Conservation (phyloP, 2,888 invertebrate species). For the Teinopalpus imperialis region DNA sequence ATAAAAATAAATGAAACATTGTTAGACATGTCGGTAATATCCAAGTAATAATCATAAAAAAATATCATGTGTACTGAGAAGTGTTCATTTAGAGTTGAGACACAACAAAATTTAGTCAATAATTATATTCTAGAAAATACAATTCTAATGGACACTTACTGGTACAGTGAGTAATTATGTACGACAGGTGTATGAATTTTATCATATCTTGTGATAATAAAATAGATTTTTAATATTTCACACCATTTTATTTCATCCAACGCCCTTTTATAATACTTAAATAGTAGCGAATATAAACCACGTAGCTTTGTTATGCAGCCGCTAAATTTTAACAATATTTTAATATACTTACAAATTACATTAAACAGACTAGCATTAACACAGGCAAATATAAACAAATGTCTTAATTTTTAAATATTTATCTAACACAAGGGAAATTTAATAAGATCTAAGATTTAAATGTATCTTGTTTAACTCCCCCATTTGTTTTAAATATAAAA, state of each 20-base stretch:
- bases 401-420: not conserved
- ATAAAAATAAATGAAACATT: too few species aligned
- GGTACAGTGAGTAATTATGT: conserved; percentile 13
- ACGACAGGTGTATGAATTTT: conserved; percentile 27
- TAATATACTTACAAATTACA: conserved; percentile 9
- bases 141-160: conserved; percentile 11
- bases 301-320: too few species aligned
- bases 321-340: conserved; percentile 10
- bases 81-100: conserved; percentile 9
- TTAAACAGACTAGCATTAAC: conserved; percentile 12
- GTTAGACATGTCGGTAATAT: too few species aligned
- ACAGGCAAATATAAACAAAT: conserved; percentile 7
- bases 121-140: conserved; percentile 9
- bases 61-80: conserved; percentile 1
- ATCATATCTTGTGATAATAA: conserved; percentile 42
- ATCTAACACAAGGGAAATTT: not conserved
- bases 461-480: not conserved
- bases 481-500: conserved; percentile 10
- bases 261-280: conserved; percentile 1
- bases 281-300: conserved; percentile 1
- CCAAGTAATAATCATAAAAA: too few species aligned
- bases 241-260: conserved; percentile 27
- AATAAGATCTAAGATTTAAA: not conserved
- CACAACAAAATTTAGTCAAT: conserved; percentile 16
- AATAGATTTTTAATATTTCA: conserved; percentile 33